These are phyloP conservation scores for Hartigia nigra DNA, from an alignment of 2,888 invertebrate species.

Conservation along the genomic window DNA sequence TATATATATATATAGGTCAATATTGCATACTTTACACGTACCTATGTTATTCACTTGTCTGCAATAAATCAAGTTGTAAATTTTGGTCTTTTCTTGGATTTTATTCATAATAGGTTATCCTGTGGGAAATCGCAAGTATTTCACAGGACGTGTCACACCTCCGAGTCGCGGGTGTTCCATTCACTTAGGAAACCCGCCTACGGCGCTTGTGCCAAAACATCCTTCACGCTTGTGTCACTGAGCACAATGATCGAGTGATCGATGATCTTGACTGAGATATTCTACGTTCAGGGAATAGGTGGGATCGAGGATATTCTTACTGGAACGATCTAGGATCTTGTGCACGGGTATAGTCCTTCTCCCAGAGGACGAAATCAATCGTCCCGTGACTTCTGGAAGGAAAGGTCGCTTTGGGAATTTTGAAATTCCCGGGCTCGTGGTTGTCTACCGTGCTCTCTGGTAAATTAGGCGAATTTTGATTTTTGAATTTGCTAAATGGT, in stretches of 20 bases:
- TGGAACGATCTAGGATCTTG: neutral
- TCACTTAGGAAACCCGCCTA: conserved; percentile 53
- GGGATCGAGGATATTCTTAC: neutral
- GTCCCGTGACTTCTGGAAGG: neutral
- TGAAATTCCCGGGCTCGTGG: neutral
- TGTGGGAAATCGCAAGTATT: conserved; percentile 25
- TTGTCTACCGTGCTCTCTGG: neutral
- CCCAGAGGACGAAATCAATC: neutral
- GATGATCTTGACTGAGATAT: conserved; percentile 16
- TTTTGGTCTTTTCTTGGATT: conserved; percentile 1
- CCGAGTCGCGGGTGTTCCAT: conserved; percentile 47
- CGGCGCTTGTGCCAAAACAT: conserved; percentile 58
- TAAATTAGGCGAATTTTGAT: neutral
- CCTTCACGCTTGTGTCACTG: conserved; percentile 40
- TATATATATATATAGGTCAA: neutral
- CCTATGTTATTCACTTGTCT: neutral
- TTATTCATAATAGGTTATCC: conserved; percentile 35
- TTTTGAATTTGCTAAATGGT: neutral
- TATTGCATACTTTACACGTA: neutral
- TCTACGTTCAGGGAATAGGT: conserved; percentile 4
- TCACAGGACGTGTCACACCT: conserved; percentile 36
- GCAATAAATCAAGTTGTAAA: neutral
- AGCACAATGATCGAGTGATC: conserved; percentile 30
- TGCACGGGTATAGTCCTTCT: neutral
- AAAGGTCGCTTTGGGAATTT: neutral